phyloP scores from a whole-genome alignment of 1,140 invertebrate species.

The Pachypsylla venusta region DNA sequence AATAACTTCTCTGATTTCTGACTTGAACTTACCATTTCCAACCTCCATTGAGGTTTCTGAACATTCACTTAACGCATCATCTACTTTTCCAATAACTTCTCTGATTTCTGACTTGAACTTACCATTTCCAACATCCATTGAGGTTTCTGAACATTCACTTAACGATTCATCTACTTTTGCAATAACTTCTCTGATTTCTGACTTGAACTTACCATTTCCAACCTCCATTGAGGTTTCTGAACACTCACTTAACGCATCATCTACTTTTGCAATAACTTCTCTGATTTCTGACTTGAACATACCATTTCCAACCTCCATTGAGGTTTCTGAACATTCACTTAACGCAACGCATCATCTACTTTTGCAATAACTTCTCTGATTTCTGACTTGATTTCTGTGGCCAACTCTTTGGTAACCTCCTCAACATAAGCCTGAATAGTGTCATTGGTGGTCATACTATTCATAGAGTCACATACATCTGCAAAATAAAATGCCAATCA shows the following conservation, averaged over 20 bases:
- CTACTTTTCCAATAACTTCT: constrained; percentile 59
- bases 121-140: too few relatives aligned
- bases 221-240: constrained; percentile 19
- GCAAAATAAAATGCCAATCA: too few relatives aligned
- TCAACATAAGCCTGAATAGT: constrained; percentile 55
- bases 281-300: constrained; percentile 66
- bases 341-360: constrained; percentile 57
- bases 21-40: too few relatives aligned
- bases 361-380: constrained; percentile 60
- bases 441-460: constrained; percentile 29
- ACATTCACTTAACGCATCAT: constrained; percentile 53
- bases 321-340: constrained; percentile 36
- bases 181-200: constrained; percentile 61
- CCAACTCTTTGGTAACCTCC: constrained; percentile 57
- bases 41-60: constrained; percentile 19
- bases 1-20: constrained; percentile 61
- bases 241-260: constrained; percentile 53
- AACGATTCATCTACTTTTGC: constrained; percentile 58
- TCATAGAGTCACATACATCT: neutral
- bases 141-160: constrained; percentile 37
- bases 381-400: constrained; percentile 65
- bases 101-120: constrained; percentile 66
- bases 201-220: too few relatives aligned
- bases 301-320: too few relatives aligned
- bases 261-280: constrained; percentile 59